Evolutionary conservation across 2,888 invertebrate genomes (phyloP).

Genomic region (Acrobasis suavella): DNA sequence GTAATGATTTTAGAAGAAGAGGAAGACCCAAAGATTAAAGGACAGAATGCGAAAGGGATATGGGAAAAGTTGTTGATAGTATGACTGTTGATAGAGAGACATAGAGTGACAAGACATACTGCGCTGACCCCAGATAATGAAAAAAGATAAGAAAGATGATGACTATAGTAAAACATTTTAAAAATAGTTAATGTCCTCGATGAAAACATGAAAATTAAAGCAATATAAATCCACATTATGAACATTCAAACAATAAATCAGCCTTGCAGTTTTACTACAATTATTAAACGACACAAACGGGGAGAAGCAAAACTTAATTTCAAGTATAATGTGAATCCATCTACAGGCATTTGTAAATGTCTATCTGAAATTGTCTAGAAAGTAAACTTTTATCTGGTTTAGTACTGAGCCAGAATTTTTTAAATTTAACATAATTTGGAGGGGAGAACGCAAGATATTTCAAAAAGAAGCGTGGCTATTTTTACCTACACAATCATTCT

Average conservation of each 20-base stretch:
- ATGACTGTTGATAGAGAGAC: too few relatives aligned
- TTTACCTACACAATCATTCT: conserved; percentile 17
- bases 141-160: too few relatives aligned
- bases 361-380: too few relatives aligned
- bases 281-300: neutral
- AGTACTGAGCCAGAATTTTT: neutral
- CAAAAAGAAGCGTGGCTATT: conserved; percentile 9
- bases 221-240: conserved; percentile 21
- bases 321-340: conserved; percentile 15
- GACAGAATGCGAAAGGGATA: too few relatives aligned
- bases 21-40: too few relatives aligned
- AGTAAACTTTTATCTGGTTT: conserved; percentile 5
- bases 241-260: conserved; percentile 10
- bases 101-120: too few relatives aligned
- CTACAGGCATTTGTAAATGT: conserved; percentile 9
- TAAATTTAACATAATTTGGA: neutral
- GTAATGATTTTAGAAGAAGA: too few relatives aligned
- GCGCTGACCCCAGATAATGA: too few relatives aligned
- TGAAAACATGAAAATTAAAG: conserved; percentile 11
- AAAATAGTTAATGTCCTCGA: neutral
- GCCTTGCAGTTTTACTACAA: conserved; percentile 17
- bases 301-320: conserved; percentile 8
- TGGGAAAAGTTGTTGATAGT: too few relatives aligned
- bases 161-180: too few relatives aligned
- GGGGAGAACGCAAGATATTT: neutral